Evolutionary conservation across 1,140 invertebrate genomes (phyloP), one percentile per base, ranked within the genome.

Genomic region (Physella acuta): DNA sequence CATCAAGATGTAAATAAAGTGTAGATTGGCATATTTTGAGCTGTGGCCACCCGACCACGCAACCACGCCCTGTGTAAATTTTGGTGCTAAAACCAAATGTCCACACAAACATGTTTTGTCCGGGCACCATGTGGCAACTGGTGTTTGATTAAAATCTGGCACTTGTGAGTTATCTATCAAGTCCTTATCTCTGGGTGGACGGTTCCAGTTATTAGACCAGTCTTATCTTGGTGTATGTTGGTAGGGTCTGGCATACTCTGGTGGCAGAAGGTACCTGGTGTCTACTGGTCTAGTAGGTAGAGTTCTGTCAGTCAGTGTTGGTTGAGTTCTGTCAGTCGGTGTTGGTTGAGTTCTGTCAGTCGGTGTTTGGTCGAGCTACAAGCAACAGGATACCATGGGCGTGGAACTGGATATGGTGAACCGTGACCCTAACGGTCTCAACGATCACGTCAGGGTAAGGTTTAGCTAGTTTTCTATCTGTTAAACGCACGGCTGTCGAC

Each of bases 391-490:
- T 34, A 61, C 37, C 31, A 30, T 16, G n/a, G 34, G 24, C 36
- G 20, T 24, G 24, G 64, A 37, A 55, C n/a, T 58, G 26, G 64
- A 66, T 56, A 56, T 66, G 64, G 28, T 56, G 33, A 58, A 66
- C 33, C 55, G 64, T 37, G 64, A 66, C 39, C 64, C 64, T 30
- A 66, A 66, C 20, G 53, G 31, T 3, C 53, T 66, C 3, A 66
- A 66, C 26, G 64, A 66, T 56, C 64, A 66, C 28, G 64, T 66
- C 4, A 56, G 36, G 53, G 64, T 66, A 66, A 33, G 60, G 3
- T 14, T 20, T 36, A 17, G 20, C 44, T 30, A 36, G 14, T 59
- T 26, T 58, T n/a, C n/a, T n/a, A n/a, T n/a, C n/a, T n/a, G n/a
- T n/a, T n/a, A n/a, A n/a, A n/a, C n/a, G n/a, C n/a, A n/a, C n/a